A percentile compares a stretch with the other conserved stretches of the same genome.
These are phyloP conservation scores for Podarcis lilfordi DNA, from an alignment of 2,797 vertebrate species.

Conservation along the genomic window DNA sequence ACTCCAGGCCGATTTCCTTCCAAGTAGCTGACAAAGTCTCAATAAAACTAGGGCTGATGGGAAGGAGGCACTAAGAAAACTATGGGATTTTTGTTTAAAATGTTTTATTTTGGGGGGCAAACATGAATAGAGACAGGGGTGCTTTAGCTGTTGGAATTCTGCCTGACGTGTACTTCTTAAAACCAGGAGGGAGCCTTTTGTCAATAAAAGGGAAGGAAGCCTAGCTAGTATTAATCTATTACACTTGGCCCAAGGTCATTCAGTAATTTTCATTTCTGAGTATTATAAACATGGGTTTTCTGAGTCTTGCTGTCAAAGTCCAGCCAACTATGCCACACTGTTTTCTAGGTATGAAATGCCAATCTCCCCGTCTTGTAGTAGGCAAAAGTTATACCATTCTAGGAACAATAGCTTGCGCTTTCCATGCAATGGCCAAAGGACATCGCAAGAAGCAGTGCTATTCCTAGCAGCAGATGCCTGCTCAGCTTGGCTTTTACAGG, in stretches of 20 bases:
- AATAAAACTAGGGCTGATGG: neutral
- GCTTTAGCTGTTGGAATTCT: neutral
- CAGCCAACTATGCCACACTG: no score
- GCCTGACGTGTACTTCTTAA: neutral
- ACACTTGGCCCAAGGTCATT: neutral
- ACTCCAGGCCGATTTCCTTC: no score
- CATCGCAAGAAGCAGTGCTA: neutral
- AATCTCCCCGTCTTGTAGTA: neutral
- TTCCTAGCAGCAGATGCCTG: neutral
- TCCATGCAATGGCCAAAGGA: no score
- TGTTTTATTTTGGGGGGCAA: neutral
- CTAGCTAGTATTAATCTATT: neutral
- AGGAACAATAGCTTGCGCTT: neutral
- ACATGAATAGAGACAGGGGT: neutral
- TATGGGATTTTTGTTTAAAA: neutral
- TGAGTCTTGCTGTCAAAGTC: neutral
- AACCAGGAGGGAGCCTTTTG: no score
- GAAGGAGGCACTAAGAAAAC: neutral
- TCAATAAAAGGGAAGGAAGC: neutral
- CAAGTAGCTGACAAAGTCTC: no score
- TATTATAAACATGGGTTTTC: neutral
- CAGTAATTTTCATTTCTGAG: neutral
- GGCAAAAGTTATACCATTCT: neutral
- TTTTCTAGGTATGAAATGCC: neutral
- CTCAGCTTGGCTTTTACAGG: neutral